These are phyloP conservation scores for Drosophila lacteicornis DNA, from an alignment of 1,140 invertebrate genomes.

Conservation along the genomic window DNA sequence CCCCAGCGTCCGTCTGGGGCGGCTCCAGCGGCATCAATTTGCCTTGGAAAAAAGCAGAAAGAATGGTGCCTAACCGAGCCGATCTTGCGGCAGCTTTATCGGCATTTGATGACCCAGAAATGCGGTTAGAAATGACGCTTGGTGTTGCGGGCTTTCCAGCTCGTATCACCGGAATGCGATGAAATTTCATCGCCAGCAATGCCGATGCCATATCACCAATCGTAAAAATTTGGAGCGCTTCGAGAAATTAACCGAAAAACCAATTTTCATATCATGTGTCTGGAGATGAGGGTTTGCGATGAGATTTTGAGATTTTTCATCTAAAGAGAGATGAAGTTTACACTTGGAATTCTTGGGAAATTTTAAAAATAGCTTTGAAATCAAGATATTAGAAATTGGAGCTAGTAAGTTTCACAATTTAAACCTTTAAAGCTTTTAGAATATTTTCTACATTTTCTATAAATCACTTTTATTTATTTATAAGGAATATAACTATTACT, in stretches of 20 bases:
- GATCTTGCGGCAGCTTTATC: slow-evolving; percentile 45
- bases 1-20: slow-evolving; percentile 38
- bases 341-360: not conserved
- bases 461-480: no score
- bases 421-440: no score
- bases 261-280: slow-evolving; percentile 20
- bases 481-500: no score
- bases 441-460: not conserved
- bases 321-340: not conserved
- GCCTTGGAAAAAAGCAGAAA: slow-evolving; percentile 8
- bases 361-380: not conserved
- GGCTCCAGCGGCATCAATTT: slow-evolving; percentile 58
- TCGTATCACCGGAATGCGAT: slow-evolving; percentile 25
- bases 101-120: slow-evolving; percentile 43
- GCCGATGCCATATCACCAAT: slow-evolving; percentile 4
- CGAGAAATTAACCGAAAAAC: not conserved
- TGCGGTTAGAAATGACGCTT: slow-evolving; percentile 43
- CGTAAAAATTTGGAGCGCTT: slow-evolving; percentile 21
- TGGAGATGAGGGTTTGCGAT: not conserved
- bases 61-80: slow-evolving; percentile 47
- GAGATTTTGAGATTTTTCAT: not conserved
- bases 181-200: slow-evolving; percentile 16
- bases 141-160: slow-evolving; percentile 1
- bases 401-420: not conserved
- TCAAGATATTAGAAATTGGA: no score